These are phyloP conservation scores for Trichoplusia ni DNA, from an alignment of 1,140 invertebrate genomes.

Conservation along the genomic window DNA sequence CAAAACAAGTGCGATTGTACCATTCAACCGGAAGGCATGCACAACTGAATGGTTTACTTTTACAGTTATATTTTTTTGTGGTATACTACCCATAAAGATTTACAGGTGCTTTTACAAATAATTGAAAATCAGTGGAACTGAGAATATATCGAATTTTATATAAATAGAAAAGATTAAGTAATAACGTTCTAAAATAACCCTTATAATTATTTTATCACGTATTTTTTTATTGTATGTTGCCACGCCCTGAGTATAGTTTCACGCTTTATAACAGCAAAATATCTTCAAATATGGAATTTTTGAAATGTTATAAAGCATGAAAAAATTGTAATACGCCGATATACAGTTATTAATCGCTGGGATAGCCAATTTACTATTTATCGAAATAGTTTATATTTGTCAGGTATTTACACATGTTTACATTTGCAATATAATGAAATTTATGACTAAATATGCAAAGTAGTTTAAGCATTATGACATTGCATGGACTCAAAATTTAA, in stretches of 20 bases:
- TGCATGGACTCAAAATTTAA: not conserved
- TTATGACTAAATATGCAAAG: slow-evolving; percentile 10
- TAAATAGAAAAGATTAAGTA: too few species aligned
- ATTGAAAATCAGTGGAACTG: too few species aligned
- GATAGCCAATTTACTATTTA: slow-evolving; percentile 5
- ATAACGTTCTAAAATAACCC: too few species aligned
- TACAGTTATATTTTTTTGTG: not conserved
- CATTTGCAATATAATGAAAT: slow-evolving; percentile 2
- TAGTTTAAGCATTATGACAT: not conserved
- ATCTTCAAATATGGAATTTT: not conserved
- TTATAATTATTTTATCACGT: too few species aligned
- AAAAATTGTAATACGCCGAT: slow-evolving; percentile 1
- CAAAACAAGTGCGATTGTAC: not conserved
- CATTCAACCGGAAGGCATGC: slow-evolving; percentile 12
- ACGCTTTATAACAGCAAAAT: slow-evolving; percentile 33
- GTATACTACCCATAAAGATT: not conserved
- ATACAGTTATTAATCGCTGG: slow-evolving; percentile 30
- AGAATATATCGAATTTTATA: too few species aligned
- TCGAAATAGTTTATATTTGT: not conserved
- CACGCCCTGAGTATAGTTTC: slow-evolving; percentile 4
- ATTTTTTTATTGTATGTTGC: slow-evolving; percentile 23
- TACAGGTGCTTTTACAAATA: too few species aligned
- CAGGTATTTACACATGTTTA: slow-evolving; percentile 7
- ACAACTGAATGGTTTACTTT: not conserved
- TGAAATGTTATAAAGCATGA: slow-evolving; percentile 30